A percentile compares a stretch with the other conserved stretches of the same genome.
Conservation (phyloP, 2,888 invertebrate genomes). For the Entomobrya multifasciata region DNA sequence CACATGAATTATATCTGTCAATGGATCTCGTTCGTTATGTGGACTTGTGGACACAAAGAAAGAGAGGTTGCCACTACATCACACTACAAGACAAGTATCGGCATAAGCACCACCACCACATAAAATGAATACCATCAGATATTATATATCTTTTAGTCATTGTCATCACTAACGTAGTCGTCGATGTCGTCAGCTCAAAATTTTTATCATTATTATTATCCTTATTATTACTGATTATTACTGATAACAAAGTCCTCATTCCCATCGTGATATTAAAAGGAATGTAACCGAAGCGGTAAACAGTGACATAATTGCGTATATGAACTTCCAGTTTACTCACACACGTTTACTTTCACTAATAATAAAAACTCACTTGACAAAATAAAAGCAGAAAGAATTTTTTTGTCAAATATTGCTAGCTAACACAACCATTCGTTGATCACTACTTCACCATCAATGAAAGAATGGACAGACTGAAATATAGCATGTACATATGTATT, state of each 20-base stretch:
- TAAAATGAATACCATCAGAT: not conserved
- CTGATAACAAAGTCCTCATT: not conserved
- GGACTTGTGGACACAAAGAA: not conserved
- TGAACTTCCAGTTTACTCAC: too few species aligned
- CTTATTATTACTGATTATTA: too few species aligned
- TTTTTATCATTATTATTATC: constrained; percentile 16
- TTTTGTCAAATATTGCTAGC: too few species aligned
- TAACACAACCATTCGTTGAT: too few species aligned
- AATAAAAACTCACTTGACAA: too few species aligned
- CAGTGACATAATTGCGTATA: too few species aligned
- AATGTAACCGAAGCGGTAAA: not conserved
- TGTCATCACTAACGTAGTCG: too few species aligned
- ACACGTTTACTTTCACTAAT: too few species aligned
- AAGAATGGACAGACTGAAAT: too few species aligned
- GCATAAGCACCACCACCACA: not conserved
- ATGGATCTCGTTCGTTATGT: not conserved
- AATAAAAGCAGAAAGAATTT: too few species aligned
- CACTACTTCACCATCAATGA: too few species aligned
- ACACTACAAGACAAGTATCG: not conserved
- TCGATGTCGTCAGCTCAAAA: not conserved
- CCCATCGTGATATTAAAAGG: not conserved
- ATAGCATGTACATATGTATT: too few species aligned
- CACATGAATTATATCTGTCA: constrained; percentile 7
- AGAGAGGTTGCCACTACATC: not conserved
- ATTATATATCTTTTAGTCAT: not conserved